phyloP scores from a whole-genome alignment of 2,113 vertebrate genomes.

The Syngnathus typhle region DNA sequence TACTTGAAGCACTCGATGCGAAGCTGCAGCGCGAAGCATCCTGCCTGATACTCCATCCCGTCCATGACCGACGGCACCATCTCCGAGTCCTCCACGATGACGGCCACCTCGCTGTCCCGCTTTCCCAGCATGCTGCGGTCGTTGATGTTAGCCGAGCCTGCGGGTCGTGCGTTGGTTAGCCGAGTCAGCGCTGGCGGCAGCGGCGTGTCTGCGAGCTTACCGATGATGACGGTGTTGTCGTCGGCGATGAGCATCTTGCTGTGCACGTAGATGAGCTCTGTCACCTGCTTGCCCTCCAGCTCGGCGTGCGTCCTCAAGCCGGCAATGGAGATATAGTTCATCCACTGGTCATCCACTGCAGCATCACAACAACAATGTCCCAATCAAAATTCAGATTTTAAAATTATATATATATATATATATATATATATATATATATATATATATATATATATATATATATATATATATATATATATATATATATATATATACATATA shows the following conservation, averaged over 20 bases:
- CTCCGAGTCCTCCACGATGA: slow-evolving; percentile 85
- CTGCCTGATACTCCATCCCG: slow-evolving; percentile 76
- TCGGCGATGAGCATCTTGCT: slow-evolving; percentile 95
- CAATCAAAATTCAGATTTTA: too few species aligned
- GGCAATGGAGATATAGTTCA: slow-evolving; percentile 92
- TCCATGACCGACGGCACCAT: slow-evolving; percentile 81
- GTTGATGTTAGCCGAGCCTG: slow-evolving; percentile 98
- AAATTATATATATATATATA: too few species aligned
- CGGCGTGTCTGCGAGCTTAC: slow-evolving; percentile 59
- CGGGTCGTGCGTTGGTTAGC: neutral
- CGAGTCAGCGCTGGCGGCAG: neutral
- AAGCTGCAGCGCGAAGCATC: slow-evolving; percentile 75
- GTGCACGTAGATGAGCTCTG: slow-evolving; percentile 95
- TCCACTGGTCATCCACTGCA: slow-evolving; percentile 87
- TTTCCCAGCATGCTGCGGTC: slow-evolving; percentile 98
- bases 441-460: too few species aligned
- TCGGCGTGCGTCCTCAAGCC: slow-evolving; percentile 88
- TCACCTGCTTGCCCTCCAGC: slow-evolving; percentile 84
- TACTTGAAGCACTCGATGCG: slow-evolving; percentile 91
- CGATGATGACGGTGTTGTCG: slow-evolving; percentile 93
- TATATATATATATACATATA: too few species aligned
- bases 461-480: too few species aligned
- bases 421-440: too few species aligned
- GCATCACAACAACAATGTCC: too few species aligned
- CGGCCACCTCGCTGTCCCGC: slow-evolving; percentile 91